Evolutionary conservation across 2,888 invertebrate species (phyloP).

Genomic region (Pammene aurita): DNA sequence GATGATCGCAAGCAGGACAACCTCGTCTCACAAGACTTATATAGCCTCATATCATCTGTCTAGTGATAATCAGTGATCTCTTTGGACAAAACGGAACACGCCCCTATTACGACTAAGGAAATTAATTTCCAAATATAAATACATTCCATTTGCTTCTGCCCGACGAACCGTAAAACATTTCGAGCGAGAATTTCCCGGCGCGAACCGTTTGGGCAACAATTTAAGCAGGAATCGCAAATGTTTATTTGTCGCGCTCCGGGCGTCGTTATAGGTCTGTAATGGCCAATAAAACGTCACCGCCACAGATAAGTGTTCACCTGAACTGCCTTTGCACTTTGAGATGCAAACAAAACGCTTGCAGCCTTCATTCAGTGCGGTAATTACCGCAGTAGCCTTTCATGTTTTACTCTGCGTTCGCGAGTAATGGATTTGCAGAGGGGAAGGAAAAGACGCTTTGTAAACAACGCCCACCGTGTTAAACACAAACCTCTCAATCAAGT

Average conservation of each 20-base stretch:
- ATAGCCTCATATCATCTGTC: background rate
- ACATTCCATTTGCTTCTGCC: conserved; percentile 79
- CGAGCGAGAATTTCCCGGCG: conserved; percentile 67
- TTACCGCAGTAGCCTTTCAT: conserved; percentile 16
- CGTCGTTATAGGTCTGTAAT: conserved; percentile 79
- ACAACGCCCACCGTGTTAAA: too few relatives aligned
- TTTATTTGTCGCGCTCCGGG: conserved; percentile 76
- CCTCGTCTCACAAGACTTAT: too few relatives aligned
- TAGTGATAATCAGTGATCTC: background rate
- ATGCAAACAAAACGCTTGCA: conserved; percentile 11
- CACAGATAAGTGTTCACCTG: conserved; percentile 72
- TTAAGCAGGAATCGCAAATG: conserved; percentile 79
- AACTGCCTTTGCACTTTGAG: conserved; percentile 48
- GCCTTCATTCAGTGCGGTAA: conserved; percentile 24
- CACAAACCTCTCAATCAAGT: too few relatives aligned
- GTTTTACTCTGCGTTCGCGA: conserved; percentile 2
- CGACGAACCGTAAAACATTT: conserved; percentile 74
- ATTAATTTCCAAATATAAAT: conserved; percentile 80
- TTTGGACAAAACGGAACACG: conserved; percentile 51
- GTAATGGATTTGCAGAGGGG: too few relatives aligned
- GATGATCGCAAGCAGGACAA: too few relatives aligned
- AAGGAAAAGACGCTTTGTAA: too few relatives aligned
- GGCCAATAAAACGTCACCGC: conserved; percentile 79
- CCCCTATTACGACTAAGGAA: conserved; percentile 68
- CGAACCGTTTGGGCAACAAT: conserved; percentile 79